phyloP scores from a whole-genome alignment of 1,140 invertebrate species.

The Zaprionus lachaisei region DNA sequence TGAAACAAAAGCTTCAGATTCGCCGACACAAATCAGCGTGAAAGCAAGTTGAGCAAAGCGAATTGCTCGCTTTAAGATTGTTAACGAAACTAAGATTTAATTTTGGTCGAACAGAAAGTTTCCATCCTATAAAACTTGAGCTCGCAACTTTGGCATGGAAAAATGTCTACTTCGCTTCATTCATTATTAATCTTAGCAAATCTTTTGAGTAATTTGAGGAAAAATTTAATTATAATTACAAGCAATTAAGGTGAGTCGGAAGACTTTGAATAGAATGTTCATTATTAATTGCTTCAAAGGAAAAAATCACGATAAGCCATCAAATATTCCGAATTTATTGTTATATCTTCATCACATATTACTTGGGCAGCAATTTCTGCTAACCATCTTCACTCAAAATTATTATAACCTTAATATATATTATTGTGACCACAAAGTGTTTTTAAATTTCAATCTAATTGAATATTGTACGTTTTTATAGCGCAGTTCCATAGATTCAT shows the following conservation, averaged over 20 bases:
- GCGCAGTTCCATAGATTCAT: constrained; percentile 3
- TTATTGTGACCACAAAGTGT: not conserved
- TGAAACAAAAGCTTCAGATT: constrained; percentile 3
- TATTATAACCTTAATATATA: constrained; percentile 1
- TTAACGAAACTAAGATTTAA: not conserved
- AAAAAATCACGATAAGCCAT: not conserved
- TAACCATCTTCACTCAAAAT: not conserved
- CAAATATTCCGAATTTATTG: not conserved
- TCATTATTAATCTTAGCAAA: not conserved
- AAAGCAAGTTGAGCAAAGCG: not conserved
- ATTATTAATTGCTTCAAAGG: not conserved
- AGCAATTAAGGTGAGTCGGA: not conserved
- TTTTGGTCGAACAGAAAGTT: not conserved
- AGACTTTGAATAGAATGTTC: not conserved
- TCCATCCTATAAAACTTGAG: not conserved
- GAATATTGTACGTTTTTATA: not conserved
- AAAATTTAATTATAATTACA: not conserved
- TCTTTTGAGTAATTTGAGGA: not conserved
- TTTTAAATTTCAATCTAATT: not conserved
- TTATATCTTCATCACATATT: not conserved
- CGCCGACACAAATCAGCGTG: not conserved
- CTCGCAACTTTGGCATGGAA: not conserved
- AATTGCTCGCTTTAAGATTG: not conserved
- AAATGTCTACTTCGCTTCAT: not conserved
- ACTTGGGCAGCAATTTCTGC: not conserved